phyloP scores from a whole-genome alignment of 2,113 vertebrate genomes.

The Abramis brama region DNA sequence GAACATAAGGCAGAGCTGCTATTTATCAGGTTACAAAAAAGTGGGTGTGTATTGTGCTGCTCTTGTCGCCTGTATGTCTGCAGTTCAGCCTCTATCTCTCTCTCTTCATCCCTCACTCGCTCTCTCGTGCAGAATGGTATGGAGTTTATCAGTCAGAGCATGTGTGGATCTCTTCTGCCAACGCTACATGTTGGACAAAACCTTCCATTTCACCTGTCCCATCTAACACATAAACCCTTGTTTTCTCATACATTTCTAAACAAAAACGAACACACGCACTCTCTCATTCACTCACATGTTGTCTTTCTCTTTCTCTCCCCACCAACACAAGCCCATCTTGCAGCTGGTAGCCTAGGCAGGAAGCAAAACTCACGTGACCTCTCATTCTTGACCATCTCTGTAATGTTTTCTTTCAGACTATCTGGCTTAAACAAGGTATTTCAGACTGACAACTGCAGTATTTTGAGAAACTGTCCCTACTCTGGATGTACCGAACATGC shows the following conservation, averaged over 20 bases:
- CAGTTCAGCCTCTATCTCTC: constrained; percentile 31
- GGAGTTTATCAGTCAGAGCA: background rate
- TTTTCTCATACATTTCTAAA: background rate
- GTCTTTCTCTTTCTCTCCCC: constrained; percentile 37
- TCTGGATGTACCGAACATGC: too few species aligned
- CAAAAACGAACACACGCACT: too few species aligned
- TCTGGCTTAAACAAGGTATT: background rate
- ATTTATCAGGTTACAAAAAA: constrained; percentile 76
- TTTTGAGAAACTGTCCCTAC: background rate
- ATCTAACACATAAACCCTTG: background rate
- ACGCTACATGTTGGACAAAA: background rate
- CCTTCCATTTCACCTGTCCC: background rate
- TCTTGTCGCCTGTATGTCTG: constrained; percentile 78
- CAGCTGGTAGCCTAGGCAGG: constrained; percentile 71
- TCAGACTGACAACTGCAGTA: background rate
- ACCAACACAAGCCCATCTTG: constrained; percentile 63
- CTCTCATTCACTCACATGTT: background rate
- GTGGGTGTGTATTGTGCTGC: constrained; percentile 76
- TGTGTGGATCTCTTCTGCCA: constrained; percentile 4
- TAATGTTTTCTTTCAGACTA: background rate
- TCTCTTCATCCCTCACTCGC: constrained; percentile 16
- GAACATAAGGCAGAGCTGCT: constrained; percentile 68
- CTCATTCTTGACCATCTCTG: constrained; percentile 50
- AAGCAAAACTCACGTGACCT: constrained; percentile 64
- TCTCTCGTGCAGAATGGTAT: background rate